Evolutionary conservation across 2,888 invertebrate species (phyloP), one percentile per base, ranked within the genome.

Genomic region (Geophilus truncorum): DNA sequence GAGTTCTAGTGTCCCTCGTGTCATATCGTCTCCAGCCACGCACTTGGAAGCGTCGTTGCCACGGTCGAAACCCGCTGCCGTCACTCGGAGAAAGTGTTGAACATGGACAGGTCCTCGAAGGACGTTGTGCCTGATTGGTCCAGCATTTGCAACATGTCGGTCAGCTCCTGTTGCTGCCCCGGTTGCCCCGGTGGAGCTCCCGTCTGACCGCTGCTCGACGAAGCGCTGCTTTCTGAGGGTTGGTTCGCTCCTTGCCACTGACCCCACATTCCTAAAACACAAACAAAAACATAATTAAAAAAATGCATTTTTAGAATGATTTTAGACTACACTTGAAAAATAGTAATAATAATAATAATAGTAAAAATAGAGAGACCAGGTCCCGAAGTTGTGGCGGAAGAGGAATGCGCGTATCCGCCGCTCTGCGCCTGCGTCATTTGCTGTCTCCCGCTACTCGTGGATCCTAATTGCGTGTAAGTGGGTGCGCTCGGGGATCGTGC

Each of bases 131-230:
- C 92, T 87, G 94, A 94, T 88, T 95, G 94, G 81, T 89, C 89
- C 81, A 96, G 89, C 92, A 96, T 95, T 88, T 96, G 95, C 85
- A 96, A 89, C 95, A 96, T 95, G 85, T 96, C 96, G 18, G 94
- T 93, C 81, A 96, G 90, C 88, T 95, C 95, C 85, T 85, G 84
- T 57, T 92, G 93, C 7, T 92, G 92, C 84, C 92, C 92, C 15
- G 83, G 84, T 7, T 81, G 79, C 12, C 77, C 79, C 12, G 82
- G 34, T n/a, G 81, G 57, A 28, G 79, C 51, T 12, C 70, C 34
- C 23, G 36, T 36, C 28, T 77, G 77, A 12, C 30, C 45, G 18
- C 51, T 70, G 23, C 51, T 23, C 15, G 81, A 21, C 12, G 79
- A n/a, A 21, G 81, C 62, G 10, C 77, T 79, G 12, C 70, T 75